These are phyloP conservation scores for Lithosia quadra DNA, from an alignment of 2,888 invertebrate genomes.

Conservation along the genomic window DNA sequence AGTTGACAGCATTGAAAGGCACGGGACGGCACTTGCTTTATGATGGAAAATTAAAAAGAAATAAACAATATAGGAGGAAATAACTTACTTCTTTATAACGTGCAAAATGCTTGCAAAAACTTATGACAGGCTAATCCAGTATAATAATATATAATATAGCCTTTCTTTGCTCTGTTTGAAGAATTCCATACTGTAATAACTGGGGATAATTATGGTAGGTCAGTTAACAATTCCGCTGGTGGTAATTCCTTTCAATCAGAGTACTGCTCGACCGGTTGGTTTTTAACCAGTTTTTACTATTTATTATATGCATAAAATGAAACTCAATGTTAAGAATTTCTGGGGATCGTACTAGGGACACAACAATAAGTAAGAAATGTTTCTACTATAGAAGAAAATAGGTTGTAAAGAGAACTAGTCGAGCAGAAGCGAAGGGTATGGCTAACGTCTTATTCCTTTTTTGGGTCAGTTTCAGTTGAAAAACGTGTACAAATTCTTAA, in stretches of 20 bases:
- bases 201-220: slow-evolving; percentile 2
- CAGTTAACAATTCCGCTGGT: neutral
- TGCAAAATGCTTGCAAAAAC: too few relatives aligned
- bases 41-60: too few relatives aligned
- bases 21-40: neutral
- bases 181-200: neutral
- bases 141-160: too few relatives aligned
- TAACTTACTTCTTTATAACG: too few relatives aligned
- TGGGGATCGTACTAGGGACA: neutral
- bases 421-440: too few relatives aligned
- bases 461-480: too few relatives aligned
- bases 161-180: neutral
- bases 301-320: neutral
- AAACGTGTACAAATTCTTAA: neutral
- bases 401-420: too few relatives aligned
- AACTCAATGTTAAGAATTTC: neutral
- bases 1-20: neutral
- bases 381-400: too few relatives aligned
- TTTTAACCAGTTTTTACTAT: neutral
- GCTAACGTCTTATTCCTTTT: too few relatives aligned
- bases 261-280: neutral
- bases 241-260: neutral
- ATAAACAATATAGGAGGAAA: too few relatives aligned
- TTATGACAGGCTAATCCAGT: neutral
- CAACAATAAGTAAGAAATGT: neutral